Evolutionary conservation across 2,113 vertebrate species (phyloP).

Genomic region (Micromys minutus): DNA sequence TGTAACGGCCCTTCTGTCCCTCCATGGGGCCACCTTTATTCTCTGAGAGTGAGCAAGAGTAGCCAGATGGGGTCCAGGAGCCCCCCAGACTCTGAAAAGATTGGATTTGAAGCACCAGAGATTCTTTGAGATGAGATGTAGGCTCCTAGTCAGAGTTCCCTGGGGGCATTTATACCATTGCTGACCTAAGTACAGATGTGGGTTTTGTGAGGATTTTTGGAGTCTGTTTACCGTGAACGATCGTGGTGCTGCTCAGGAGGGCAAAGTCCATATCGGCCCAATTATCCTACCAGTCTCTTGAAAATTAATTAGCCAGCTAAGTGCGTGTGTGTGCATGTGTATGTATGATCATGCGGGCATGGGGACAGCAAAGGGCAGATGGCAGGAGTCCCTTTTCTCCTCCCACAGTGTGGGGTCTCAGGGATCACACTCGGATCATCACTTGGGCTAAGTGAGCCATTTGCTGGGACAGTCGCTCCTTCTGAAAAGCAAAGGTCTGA

Average conservation of each 20-base stretch:
- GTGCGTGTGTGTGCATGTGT: background rate
- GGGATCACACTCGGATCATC: background rate
- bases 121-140: background rate
- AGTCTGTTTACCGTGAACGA: background rate
- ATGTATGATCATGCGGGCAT: background rate
- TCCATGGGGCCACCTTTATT: background rate
- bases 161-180: background rate
- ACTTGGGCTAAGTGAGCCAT: background rate
- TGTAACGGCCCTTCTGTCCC: background rate
- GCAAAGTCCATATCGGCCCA: too few species aligned
- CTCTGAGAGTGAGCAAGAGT: background rate
- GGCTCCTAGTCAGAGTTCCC: background rate
- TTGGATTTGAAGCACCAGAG: background rate
- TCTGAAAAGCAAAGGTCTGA: background rate
- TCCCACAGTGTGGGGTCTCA: background rate
- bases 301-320: background rate
- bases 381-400: background rate
- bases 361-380: background rate
- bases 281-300: background rate
- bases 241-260: background rate
- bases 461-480: background rate
- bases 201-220: background rate
- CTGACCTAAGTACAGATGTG: too few species aligned
- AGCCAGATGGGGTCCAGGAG: background rate
- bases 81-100: background rate